Conservation (phyloP, 2,888 invertebrate species). For the Andricus curvator region DNA sequence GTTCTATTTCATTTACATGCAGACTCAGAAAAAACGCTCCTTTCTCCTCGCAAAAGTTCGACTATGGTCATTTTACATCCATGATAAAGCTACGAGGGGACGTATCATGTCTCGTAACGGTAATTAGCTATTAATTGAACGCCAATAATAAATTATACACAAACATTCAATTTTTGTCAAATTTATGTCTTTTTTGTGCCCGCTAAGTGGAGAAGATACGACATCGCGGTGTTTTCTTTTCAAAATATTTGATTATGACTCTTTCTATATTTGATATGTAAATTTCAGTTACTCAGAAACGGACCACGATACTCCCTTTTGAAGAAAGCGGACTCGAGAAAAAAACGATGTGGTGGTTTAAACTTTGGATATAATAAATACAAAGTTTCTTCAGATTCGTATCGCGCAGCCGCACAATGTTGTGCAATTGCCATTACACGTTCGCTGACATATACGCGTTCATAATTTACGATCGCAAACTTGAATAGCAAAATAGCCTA, state of each 20-base stretch:
- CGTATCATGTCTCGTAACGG: too few species aligned
- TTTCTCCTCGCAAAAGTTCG: too few species aligned
- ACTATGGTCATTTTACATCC: too few species aligned
- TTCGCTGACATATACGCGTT: constrained; percentile 32
- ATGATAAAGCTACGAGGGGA: too few species aligned
- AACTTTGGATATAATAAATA: constrained; percentile 23
- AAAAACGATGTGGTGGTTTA: background rate
- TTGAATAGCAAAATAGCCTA: constrained; percentile 32
- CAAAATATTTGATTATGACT: background rate
- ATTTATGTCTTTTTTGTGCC: too few species aligned
- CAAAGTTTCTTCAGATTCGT: constrained; percentile 30
- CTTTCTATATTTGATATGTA: background rate
- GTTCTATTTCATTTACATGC: background rate
- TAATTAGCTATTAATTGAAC: too few species aligned
- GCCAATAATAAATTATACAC: too few species aligned
- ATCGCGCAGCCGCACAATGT: constrained; percentile 5
- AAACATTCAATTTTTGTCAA: too few species aligned
- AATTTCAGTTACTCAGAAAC: background rate
- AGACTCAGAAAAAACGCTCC: background rate
- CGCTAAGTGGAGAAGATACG: too few species aligned
- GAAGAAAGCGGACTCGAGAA: background rate
- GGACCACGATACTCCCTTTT: background rate
- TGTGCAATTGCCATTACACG: constrained; percentile 38
- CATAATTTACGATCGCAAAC: constrained; percentile 33
- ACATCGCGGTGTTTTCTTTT: too few species aligned